phyloP scores from a whole-genome alignment of 92 coral and sea anemone genomes.

The Montipora capitata region DNA sequence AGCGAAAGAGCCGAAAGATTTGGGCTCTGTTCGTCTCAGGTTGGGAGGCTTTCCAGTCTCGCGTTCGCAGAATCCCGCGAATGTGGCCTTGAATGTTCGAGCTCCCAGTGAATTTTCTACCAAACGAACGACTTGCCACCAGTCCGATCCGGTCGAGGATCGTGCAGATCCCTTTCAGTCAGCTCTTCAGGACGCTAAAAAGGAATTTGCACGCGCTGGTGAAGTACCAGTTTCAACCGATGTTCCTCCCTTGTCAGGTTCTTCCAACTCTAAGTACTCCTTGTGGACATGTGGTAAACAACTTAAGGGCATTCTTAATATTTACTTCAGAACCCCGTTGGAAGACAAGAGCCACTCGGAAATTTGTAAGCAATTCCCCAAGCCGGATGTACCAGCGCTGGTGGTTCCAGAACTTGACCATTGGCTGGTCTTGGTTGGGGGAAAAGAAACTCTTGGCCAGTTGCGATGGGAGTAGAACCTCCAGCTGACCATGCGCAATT shows the following conservation, averaged over 20 bases:
- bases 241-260: slow-evolving; percentile 40
- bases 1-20: too few species aligned
- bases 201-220: slow-evolving; percentile 28
- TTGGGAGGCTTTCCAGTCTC: too few species aligned
- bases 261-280: slow-evolving; percentile 2
- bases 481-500: too few species aligned
- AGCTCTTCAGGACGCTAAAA: slow-evolving; percentile 40
- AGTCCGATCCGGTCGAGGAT: neutral
- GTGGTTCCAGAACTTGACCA: too few species aligned
- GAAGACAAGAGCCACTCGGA: slow-evolving; percentile 33
- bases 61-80: too few species aligned
- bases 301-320: slow-evolving; percentile 39
- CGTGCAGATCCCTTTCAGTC: slow-evolving; percentile 42
- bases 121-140: slow-evolving; percentile 1
- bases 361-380: slow-evolving; percentile 8
- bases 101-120: slow-evolving; percentile 24
- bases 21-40: too few species aligned
- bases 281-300: slow-evolving; percentile 3
- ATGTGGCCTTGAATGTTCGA: neutral
- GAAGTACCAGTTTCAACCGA: neutral
- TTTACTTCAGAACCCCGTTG: slow-evolving; percentile 41
- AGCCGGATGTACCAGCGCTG: slow-evolving; percentile 34
- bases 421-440: too few species aligned
- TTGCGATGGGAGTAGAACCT: too few species aligned
- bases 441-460: too few species aligned